A percentile compares a stretch with the other conserved stretches of the same genome.
Evolutionary conservation across 2,888 invertebrate genomes (phyloP).

Genomic region (Synanthedon andrenaeformis): DNA sequence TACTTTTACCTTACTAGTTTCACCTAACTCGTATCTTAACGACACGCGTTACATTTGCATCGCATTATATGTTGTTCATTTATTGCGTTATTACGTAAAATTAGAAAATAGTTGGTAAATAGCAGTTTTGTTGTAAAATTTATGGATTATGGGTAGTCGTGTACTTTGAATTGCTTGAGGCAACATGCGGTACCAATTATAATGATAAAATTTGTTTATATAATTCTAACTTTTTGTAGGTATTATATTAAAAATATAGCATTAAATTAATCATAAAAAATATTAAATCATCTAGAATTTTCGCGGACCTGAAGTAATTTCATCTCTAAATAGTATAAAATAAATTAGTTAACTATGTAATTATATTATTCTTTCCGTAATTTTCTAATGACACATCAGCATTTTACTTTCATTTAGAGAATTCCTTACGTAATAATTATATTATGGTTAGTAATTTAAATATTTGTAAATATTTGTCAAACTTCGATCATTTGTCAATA

Average conservation of each 20-base stretch:
- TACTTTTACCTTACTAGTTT: constrained; percentile 27
- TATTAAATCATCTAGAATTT: too few species aligned
- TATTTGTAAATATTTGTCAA: too few species aligned
- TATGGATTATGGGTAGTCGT: background rate
- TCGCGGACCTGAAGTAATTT: too few species aligned
- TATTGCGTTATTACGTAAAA: constrained; percentile 47
- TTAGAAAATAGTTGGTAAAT: constrained; percentile 43
- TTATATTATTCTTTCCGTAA: too few species aligned
- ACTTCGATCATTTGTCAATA: too few species aligned
- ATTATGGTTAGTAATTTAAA: too few species aligned
- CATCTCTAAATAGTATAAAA: too few species aligned
- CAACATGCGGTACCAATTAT: background rate
- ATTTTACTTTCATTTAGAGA: too few species aligned
- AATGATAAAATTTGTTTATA: background rate
- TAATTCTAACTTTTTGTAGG: background rate
- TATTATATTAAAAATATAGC: background rate
- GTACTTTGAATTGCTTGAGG: background rate
- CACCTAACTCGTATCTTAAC: constrained; percentile 24
- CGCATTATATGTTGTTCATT: constrained; percentile 41
- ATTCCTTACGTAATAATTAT: too few species aligned
- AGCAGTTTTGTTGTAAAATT: constrained; percentile 34
- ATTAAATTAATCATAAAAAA: too few species aligned
- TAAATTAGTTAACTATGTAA: too few species aligned
- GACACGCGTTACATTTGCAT: constrained; percentile 47
- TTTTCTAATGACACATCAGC: too few species aligned